Evolutionary conservation across 2,113 vertebrate genomes (phyloP).

Genomic region (Oryzias javanicus): DNA sequence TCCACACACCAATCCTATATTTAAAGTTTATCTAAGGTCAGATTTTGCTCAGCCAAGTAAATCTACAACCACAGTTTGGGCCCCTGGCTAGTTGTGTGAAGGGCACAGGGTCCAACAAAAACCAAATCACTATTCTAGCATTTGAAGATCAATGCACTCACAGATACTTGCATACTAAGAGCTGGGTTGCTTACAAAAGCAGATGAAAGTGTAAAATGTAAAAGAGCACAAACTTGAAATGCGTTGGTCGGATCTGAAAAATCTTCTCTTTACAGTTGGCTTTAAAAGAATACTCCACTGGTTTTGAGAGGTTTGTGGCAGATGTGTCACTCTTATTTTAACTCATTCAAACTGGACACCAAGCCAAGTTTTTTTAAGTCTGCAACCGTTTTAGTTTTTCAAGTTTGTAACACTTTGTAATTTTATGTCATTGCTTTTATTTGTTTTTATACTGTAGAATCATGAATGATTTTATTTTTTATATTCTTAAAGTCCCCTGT

Average conservation of each 20-base stretch:
- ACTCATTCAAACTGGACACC: slow-evolving; percentile 70
- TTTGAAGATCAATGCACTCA: slow-evolving; percentile 15
- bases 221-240: slow-evolving; percentile 74
- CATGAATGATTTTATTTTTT: too few relatives aligned
- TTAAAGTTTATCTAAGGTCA: slow-evolving; percentile 74
- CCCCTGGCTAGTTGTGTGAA: slow-evolving; percentile 56
- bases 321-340: slow-evolving; percentile 81
- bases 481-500: too few relatives aligned
- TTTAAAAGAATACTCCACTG: slow-evolving; percentile 69
- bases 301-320: slow-evolving; percentile 68
- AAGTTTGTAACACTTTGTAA: too few relatives aligned
- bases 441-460: too few relatives aligned
- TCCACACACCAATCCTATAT: slow-evolving; percentile 75
- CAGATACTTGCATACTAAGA: slow-evolving; percentile 32
- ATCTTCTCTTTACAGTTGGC: slow-evolving; percentile 51
- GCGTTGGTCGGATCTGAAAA: slow-evolving; percentile 49
- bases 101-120: slow-evolving; percentile 53
- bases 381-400: too few relatives aligned
- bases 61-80: slow-evolving; percentile 64
- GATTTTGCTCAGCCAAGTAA: slow-evolving; percentile 70
- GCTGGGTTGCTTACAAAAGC: slow-evolving; percentile 66
- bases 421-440: too few relatives aligned
- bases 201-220: slow-evolving; percentile 33
- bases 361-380: too few relatives aligned
- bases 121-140: slow-evolving; percentile 24